A percentile compares a stretch with the other conserved stretches of the same genome.
phyloP scores from a whole-genome alignment of 2,888 invertebrate species.

The Aphidoletes aphidimyza region DNA sequence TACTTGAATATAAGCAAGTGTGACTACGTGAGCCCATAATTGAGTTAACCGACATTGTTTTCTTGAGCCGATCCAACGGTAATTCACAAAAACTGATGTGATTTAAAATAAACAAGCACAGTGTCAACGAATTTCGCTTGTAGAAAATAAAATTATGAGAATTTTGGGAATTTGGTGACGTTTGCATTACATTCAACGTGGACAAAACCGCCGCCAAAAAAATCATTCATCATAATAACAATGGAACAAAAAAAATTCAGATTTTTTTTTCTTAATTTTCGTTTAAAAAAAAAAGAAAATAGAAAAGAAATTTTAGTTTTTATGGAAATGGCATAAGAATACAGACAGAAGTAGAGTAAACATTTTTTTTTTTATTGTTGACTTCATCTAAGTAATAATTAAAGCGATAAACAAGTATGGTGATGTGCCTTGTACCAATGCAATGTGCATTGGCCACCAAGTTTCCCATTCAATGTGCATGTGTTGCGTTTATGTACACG shows the following conservation, averaged over 20 bases:
- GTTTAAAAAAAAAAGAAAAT: too few relatives aligned
- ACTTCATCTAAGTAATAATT: not conserved
- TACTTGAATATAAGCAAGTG: constrained; percentile 5
- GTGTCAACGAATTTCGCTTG: not conserved
- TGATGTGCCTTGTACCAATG: too few relatives aligned
- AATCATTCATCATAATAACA: too few relatives aligned
- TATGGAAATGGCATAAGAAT: not conserved
- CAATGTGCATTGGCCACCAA: constrained; percentile 29
- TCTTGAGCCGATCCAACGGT: not conserved
- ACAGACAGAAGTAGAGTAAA: not conserved
- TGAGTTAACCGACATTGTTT: constrained; percentile 39
- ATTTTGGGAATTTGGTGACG: not conserved
- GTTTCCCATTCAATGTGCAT: too few relatives aligned
- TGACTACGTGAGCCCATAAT: constrained; percentile 25
- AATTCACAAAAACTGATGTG: constrained; percentile 5
- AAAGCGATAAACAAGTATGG: constrained; percentile 2
- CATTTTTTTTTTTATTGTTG: not conserved
- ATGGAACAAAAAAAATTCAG: too few relatives aligned
- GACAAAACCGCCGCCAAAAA: too few relatives aligned
- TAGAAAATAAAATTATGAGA: not conserved
- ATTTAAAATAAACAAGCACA: not conserved
- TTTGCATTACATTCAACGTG: not conserved
- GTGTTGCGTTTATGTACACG: too few relatives aligned
- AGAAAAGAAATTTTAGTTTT: not conserved
- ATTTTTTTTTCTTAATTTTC: too few relatives aligned